Evolutionary conservation across 1,140 invertebrate species (phyloP).

Genomic region (Papilio polytes): DNA sequence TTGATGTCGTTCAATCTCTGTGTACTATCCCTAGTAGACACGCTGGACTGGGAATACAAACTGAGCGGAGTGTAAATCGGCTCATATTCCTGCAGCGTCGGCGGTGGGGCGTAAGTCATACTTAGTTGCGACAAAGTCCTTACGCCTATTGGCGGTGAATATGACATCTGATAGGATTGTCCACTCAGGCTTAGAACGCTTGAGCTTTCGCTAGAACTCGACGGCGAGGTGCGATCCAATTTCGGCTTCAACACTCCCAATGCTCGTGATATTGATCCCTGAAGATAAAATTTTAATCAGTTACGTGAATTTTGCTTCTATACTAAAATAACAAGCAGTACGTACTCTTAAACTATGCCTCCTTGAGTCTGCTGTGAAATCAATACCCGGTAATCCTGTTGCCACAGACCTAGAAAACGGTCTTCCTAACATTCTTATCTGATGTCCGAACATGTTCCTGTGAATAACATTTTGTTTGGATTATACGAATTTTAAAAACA

Average conservation of each 20-base stretch:
- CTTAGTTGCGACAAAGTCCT: constrained; percentile 79
- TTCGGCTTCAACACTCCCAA: constrained; percentile 86
- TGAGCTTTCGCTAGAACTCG: constrained; percentile 85
- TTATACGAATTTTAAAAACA: constrained; percentile 44
- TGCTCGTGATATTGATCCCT: constrained; percentile 91
- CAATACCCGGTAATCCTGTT: constrained; percentile 77
- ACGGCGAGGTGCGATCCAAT: constrained; percentile 85
- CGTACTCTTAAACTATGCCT: constrained; percentile 78
- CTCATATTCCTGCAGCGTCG: constrained; percentile 77
- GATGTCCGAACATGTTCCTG: constrained; percentile 81
- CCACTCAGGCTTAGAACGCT: constrained; percentile 77
- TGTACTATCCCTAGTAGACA: constrained; percentile 73
- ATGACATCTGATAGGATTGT: constrained; percentile 69
- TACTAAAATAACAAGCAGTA: neutral
- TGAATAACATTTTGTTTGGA: constrained; percentile 50
- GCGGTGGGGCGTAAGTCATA: constrained; percentile 79
- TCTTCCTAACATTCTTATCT: constrained; percentile 80
- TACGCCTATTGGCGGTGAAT: constrained; percentile 77
- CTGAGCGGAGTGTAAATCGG: constrained; percentile 80
- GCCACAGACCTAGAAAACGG: constrained; percentile 80
- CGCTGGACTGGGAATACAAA: constrained; percentile 76
- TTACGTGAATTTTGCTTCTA: neutral
- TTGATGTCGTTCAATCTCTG: constrained; percentile 76
- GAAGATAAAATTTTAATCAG: constrained; percentile 44
- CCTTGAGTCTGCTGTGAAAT: constrained; percentile 74